phyloP scores from a whole-genome alignment of 2,797 vertebrate species.

The Cynopterus sphinx region DNA sequence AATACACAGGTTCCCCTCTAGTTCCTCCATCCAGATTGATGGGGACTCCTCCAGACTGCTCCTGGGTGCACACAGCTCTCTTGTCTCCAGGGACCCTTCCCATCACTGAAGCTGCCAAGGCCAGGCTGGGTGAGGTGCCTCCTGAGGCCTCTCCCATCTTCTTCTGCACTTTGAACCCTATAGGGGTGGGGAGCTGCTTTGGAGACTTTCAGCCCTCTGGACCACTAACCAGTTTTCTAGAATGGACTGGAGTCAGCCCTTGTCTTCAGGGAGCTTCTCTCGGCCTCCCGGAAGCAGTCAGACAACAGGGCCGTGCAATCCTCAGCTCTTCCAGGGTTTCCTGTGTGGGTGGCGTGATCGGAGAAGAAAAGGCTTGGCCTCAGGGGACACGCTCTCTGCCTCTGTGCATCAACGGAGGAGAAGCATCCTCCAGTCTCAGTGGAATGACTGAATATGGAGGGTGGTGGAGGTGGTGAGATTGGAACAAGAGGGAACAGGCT shows the following conservation, averaged over 20 bases:
- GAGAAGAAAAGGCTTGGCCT: neutral
- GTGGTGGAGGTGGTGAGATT: too few species aligned
- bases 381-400: neutral
- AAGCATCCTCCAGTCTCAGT: neutral
- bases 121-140: neutral
- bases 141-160: accelerated
- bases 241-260: neutral
- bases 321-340: neutral
- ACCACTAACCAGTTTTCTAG: neutral
- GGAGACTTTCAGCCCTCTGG: neutral
- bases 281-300: neutral
- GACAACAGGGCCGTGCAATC: too few species aligned
- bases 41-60: neutral
- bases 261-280: neutral
- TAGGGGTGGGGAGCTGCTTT: neutral
- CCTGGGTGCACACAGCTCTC: neutral
- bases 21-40: neutral
- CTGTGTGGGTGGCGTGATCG: neutral
- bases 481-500: neutral
- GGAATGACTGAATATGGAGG: neutral
- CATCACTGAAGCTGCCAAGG: neutral
- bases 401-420: neutral
- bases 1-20: too few species aligned
- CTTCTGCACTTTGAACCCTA: neutral
- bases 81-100: neutral